Base-by-base conservation (phyloP, 2,797 vertebrate species). In the Prunella strophiata region DNA sequence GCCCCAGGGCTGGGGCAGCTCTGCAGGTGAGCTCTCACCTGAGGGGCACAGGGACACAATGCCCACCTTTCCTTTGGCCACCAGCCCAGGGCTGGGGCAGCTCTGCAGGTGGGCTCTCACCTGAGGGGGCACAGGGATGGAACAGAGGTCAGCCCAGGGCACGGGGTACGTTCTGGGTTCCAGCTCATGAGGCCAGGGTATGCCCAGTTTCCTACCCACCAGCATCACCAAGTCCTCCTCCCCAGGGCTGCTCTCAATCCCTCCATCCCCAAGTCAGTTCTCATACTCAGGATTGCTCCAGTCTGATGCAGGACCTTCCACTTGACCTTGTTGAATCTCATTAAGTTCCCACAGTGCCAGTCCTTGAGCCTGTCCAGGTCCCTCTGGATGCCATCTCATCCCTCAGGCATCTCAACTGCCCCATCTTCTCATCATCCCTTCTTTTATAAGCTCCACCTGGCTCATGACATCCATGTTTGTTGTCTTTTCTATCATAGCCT, bases 161-260 rank as follows among this genome's bases (percentile, higher is more conserved):
- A 59, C 0, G 0, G 16, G 22, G 20, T 7, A 36, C 0, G 0
- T 29, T 36, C 22, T 36, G 22, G 18, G 14, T 26, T 20, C 61
- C 61, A 58, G 36, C 17, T 42, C 59, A 57, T 2, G 0, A 57
- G 22, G 22, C 13, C 32, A 22, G 38, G 16, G 19, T 32, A 38
- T 13, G 4, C 45, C 19, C 67, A 58, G 9, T 22, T 29, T 51
- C 58, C 57, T 3, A 16, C 5, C 27, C 36, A 50, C 7, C 58
- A 72, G 16, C 32, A 63, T 10, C 18, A 25, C 19, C 43, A n/a
- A n/a, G 15, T 29, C 74, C 22, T 57, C 50, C 43, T 42, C 42
- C 38, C 50, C 30, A 36, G 10, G 15, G 36, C 48, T 87, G 32
- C 32, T 57, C 32, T 30, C 74, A 12, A 55, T 55, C 34, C 25